phyloP scores from a whole-genome alignment of 2,797 vertebrate species.

The Leucoraja ocellata region DNA sequence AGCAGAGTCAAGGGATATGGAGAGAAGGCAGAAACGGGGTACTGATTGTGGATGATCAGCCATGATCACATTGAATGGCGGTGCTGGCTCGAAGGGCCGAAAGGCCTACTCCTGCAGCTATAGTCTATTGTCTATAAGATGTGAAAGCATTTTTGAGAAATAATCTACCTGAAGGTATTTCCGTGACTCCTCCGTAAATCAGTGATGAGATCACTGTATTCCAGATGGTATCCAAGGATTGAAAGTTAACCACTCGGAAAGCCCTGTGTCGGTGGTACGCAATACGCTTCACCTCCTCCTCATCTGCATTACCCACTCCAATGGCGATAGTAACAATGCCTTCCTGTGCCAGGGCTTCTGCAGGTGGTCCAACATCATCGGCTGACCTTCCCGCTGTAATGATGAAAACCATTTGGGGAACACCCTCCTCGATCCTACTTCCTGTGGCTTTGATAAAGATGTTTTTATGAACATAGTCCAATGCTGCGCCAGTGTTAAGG shows the following conservation, averaged over 20 bases:
- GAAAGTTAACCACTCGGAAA: slow-evolving; percentile 31
- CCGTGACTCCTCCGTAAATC: slow-evolving; percentile 60
- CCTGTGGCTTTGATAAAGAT: slow-evolving; percentile 55
- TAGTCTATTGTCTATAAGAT: not conserved
- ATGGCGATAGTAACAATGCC: slow-evolving; percentile 55
- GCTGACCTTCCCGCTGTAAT: slow-evolving; percentile 58
- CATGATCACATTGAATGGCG: no score
- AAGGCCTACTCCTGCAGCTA: no score
- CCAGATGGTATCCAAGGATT: not conserved
- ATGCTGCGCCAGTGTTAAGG: slow-evolving; percentile 60
- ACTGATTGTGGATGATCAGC: no score
- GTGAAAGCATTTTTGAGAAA: slow-evolving; percentile 56
- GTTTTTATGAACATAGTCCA: slow-evolving; percentile 54
- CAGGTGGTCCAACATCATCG: slow-evolving; percentile 55
- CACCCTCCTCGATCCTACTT: slow-evolving; percentile 55
- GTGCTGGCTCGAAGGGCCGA: no score
- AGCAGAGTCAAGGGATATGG: no score
- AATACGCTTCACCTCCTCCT: slow-evolving; percentile 54
- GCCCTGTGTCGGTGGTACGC: slow-evolving; percentile 47
- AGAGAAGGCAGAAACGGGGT: no score
- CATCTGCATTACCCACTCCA: slow-evolving; percentile 58
- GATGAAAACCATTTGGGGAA: slow-evolving; percentile 62
- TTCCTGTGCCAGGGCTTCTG: slow-evolving; percentile 50
- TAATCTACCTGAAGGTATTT: slow-evolving; percentile 57
- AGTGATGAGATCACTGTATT: not conserved